These are phyloP conservation scores for Nebria salina DNA, from an alignment of 2,888 invertebrate species.

Conservation along the genomic window DNA sequence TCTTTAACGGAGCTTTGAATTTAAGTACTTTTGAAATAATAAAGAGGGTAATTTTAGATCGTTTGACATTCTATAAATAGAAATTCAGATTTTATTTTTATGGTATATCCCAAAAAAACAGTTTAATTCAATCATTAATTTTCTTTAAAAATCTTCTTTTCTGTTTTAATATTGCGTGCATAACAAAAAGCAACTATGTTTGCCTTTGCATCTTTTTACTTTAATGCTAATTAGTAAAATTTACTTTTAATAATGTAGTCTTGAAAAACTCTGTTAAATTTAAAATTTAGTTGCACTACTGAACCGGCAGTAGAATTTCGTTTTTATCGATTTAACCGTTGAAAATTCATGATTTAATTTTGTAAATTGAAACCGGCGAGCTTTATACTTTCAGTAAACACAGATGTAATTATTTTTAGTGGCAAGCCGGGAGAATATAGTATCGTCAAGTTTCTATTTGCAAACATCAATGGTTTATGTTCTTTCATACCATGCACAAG, in stretches of 20 bases:
- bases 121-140: no score
- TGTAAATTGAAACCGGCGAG: neutral
- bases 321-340: neutral
- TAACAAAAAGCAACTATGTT: no score
- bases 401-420: conserved; percentile 1
- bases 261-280: neutral
- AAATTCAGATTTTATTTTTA: no score
- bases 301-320: neutral
- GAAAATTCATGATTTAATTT: neutral
- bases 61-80: no score
- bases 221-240: no score
- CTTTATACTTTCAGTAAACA: neutral
- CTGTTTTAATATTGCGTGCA: no score
- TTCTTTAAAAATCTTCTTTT: no score
- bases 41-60: no score
- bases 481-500: neutral
- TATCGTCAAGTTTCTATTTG: neutral
- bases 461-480: neutral
- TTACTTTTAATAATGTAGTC: neutral
- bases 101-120: no score
- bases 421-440: neutral
- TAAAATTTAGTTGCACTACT: neutral
- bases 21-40: no score
- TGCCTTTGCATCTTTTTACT: no score
- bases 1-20: no score